Evolutionary conservation across 2,113 vertebrate species (phyloP).

Genomic region (Glaucidium brasilianum): DNA sequence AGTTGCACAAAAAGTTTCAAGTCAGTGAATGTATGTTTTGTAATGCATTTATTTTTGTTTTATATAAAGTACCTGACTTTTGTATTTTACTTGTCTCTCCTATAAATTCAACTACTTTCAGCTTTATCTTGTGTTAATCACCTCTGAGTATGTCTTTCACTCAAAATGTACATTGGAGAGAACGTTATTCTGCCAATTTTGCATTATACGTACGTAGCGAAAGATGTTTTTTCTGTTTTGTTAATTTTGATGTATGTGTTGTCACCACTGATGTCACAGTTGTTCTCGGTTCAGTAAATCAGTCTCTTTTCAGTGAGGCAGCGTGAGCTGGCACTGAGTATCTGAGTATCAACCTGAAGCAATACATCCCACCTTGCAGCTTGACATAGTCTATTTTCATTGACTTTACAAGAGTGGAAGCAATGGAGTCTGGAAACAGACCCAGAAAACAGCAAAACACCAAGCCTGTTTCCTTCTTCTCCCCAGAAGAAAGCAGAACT

Average conservation of each 20-base stretch:
- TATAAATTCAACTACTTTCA: neutral
- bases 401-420: neutral
- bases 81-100: neutral
- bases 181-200: neutral
- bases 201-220: neutral
- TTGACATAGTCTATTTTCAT: neutral
- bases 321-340: neutral
- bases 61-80: neutral
- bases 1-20: neutral
- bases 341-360: neutral
- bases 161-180: neutral
- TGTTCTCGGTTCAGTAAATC: neutral
- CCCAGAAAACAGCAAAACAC: neutral
- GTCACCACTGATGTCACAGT: neutral
- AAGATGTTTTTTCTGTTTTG: neutral
- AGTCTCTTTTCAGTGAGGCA: neutral
- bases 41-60: neutral
- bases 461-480: neutral
- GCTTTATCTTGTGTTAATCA: neutral
- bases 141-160: neutral
- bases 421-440: neutral
- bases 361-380: neutral
- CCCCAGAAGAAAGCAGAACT: neutral
- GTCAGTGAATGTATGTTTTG: neutral
- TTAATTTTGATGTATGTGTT: neutral